Percentiles rank a stretch among this genome's conserved stretches.
Conservation (phyloP, 2,797 vertebrate genomes). For the Cyclopterus lumpus region DNA sequence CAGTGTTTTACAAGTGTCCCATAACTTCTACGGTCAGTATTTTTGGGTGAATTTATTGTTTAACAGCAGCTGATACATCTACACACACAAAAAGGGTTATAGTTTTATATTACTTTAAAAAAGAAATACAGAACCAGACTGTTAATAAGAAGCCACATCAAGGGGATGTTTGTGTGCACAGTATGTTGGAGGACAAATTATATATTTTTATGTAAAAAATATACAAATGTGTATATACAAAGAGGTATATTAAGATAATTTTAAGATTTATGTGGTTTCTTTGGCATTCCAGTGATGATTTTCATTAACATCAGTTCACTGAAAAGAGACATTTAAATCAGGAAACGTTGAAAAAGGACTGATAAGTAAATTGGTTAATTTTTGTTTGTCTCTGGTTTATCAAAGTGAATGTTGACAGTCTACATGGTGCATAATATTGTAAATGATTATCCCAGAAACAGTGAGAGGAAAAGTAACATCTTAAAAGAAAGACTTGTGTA, state of each 20-base stretch:
- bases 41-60: conserved; percentile 16
- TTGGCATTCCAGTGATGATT: conserved; percentile 80
- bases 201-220: neutral
- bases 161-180: conserved; percentile 1
- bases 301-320: conserved; percentile 90
- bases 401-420: neutral
- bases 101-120: neutral
- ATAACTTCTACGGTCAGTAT: neutral
- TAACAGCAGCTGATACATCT: conserved; percentile 4
- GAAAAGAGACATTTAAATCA: conserved; percentile 60
- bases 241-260: neutral
- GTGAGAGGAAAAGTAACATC: neutral
- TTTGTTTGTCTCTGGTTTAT: neutral
- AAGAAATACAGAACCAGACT: neutral
- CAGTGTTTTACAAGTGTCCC: neutral
- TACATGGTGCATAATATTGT: neutral
- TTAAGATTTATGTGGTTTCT: conserved; percentile 75
- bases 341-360: neutral
- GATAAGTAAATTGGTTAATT: neutral
- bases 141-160: neutral
- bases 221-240: neutral
- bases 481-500: too few species aligned
- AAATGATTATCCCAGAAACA: neutral
- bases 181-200: neutral
- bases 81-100: neutral